Base-by-base conservation (phyloP, 1,140 invertebrate species). In the Drosophila mojavensis region DNA sequence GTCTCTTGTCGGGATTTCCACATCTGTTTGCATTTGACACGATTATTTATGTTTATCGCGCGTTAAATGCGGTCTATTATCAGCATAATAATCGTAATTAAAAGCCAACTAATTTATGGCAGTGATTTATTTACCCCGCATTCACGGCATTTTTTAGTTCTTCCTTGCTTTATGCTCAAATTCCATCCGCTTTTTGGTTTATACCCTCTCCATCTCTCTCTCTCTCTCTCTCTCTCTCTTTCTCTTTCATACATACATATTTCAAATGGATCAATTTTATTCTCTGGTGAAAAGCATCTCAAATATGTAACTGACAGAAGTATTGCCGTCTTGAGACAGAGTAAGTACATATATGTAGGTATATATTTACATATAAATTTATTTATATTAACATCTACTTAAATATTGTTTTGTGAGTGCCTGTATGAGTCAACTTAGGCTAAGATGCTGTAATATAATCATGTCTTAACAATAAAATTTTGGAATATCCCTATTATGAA, bases 11-110 rank as follows among this genome's bases (percentile, higher is more conserved):
- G 28, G 53, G 45, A 36, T 56, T 45, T 63, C 67, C 70, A 88
- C 83, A 88, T 88, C 83, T 88, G 83, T 88, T 91, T 85, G 78
- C 81, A 77, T 85, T 86, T 91, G 90, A 91, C 85, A 88, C 83
- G 85, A 91, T 91, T 90, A 91, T 91, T 91, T 91, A 91, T 91
- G 90, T 91, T 90, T 91, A 91, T 91, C 85, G 79, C 85, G 85
- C 90, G 90, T 90, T 91, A 86, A 91, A 91, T 90, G 67, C 74
- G 75, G 90, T 78, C 90, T 90, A 91, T 91, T 91, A 91, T 90
- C 85, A 90, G 60, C 75, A 83, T 91, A 91, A 91, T 91, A 91
- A 91, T 90, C 90, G 84, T 91, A 91, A 91, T 91, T 91, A 91
- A 91, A 91, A 90, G 84, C 83, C 81, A 91, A 90, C 84, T 91